A percentile compares a stretch with the other conserved stretches of the same genome.
phyloP scores from a whole-genome alignment of 2,888 invertebrate species.

The Labia minor region DNA sequence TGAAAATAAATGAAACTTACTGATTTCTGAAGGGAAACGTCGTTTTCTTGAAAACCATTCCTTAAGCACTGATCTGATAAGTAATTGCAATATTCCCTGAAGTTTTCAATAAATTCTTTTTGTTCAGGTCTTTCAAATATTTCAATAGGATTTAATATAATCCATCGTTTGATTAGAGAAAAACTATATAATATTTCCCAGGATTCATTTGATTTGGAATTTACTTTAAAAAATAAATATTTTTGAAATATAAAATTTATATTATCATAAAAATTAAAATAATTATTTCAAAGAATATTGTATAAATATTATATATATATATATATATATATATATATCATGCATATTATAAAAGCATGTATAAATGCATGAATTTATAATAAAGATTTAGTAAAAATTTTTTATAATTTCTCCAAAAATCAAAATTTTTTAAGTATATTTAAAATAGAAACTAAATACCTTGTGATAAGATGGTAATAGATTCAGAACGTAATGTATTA shows the following conservation, averaged over 20 bases:
- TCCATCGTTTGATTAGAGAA: slow-evolving; percentile 22
- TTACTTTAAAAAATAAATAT: too few relatives aligned
- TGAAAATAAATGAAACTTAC: slow-evolving; percentile 19
- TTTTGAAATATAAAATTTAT: too few relatives aligned
- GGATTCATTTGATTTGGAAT: neutral
- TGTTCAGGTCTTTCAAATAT: neutral
- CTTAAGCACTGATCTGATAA: slow-evolving; percentile 23
- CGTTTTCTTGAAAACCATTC: slow-evolving; percentile 22
- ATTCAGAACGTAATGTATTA: neutral
- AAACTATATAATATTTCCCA: slow-evolving; percentile 20
- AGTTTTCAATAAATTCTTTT: slow-evolving; percentile 14
- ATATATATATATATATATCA: too few relatives aligned
- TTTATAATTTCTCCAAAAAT: too few relatives aligned
- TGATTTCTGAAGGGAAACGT: slow-evolving; percentile 24
- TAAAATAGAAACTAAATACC: too few relatives aligned
- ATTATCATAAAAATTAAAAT: too few relatives aligned
- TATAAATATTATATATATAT: too few relatives aligned
- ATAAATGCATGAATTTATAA: too few relatives aligned
- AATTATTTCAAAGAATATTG: too few relatives aligned
- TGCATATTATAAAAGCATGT: too few relatives aligned
- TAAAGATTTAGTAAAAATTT: too few relatives aligned
- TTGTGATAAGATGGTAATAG: neutral
- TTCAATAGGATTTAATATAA: slow-evolving; percentile 13
- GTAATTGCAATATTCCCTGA: slow-evolving; percentile 22
- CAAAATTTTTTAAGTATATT: too few relatives aligned